A percentile compares a stretch with the other conserved stretches of the same genome.
phyloP scores from a whole-genome alignment of 2,113 vertebrate species.

The Cyphomyrus plagiostoma region DNA sequence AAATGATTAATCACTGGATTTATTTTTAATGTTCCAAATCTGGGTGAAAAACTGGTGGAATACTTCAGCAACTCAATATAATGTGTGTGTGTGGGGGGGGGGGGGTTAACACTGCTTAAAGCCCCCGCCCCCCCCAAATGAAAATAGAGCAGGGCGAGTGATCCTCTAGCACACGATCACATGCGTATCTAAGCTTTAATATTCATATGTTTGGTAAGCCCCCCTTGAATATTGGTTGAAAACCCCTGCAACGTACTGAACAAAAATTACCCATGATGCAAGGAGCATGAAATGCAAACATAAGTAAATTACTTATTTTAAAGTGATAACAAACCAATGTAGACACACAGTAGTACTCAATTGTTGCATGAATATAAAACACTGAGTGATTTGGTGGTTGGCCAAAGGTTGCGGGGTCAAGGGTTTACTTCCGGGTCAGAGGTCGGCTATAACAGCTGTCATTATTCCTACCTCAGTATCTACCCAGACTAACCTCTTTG shows the following conservation, averaged over 20 bases:
- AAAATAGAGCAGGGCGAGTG: background rate
- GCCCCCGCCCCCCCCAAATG: background rate
- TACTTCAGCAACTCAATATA: background rate
- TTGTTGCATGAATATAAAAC: background rate
- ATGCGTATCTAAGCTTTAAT: background rate
- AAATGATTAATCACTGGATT: background rate
- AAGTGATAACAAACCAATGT: background rate
- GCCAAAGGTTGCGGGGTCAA: background rate
- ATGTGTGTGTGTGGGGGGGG: too few species aligned
- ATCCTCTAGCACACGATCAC: background rate
- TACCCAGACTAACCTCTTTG: background rate
- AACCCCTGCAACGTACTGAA: background rate
- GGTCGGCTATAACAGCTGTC: background rate
- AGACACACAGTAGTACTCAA: background rate
- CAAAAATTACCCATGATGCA: background rate
- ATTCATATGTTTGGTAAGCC: background rate
- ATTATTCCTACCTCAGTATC: slow-evolving; percentile 18
- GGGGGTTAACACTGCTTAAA: too few species aligned
- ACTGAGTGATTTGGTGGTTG: background rate
- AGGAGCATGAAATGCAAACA: background rate
- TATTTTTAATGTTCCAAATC: background rate
- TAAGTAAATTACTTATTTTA: background rate
- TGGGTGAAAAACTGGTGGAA: background rate
- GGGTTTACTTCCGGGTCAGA: slow-evolving; percentile 6
- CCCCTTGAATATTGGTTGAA: background rate